These are phyloP conservation scores for Sparus aurata DNA, from an alignment of 2,797 vertebrate genomes.

Conservation along the genomic window DNA sequence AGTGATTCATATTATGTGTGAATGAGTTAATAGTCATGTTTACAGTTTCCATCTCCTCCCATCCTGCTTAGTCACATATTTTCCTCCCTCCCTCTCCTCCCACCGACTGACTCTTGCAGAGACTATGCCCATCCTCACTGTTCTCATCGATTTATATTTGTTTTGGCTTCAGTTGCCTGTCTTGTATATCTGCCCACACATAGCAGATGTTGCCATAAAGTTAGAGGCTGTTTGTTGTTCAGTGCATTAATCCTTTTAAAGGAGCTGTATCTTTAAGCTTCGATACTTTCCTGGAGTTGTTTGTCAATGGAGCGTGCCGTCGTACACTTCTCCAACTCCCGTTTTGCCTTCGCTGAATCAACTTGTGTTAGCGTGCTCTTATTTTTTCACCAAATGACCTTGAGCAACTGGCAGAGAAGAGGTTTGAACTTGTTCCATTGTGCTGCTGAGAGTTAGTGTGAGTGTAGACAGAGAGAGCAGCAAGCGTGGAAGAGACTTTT, in stretches of 20 bases:
- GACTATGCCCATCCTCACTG: conserved; percentile 17
- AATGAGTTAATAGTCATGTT: conserved; percentile 41
- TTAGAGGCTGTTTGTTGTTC: conserved; percentile 10
- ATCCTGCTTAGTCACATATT: conserved; percentile 51
- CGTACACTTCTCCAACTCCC: neutral
- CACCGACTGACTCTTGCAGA: conserved; percentile 41
- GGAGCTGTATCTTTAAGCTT: conserved; percentile 6
- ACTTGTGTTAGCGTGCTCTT: conserved; percentile 10
- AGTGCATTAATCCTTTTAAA: conserved; percentile 16
- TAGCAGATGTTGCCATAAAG: conserved; percentile 17
- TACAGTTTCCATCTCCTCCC: conserved; percentile 39
- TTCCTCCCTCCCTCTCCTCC: conserved; percentile 48
- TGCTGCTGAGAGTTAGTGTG: neutral
- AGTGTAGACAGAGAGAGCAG: conserved; percentile 2
- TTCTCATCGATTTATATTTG: conserved; percentile 45
- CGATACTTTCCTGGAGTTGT: neutral
- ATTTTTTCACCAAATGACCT: conserved; percentile 21
- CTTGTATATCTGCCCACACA: conserved; percentile 44
- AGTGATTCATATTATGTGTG: conserved; percentile 47
- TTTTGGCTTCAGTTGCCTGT: conserved; percentile 42
- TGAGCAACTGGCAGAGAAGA: conserved; percentile 19
- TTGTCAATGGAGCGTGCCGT: neutral
- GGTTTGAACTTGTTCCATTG: conserved; percentile 2
- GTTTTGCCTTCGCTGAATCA: conserved; percentile 5
- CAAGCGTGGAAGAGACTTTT: conserved; percentile 4